Evolutionary conservation across 2,888 invertebrate genomes (phyloP), one percentile per base, ranked within the genome.

Genomic region (Hirudinaria manillensis): DNA sequence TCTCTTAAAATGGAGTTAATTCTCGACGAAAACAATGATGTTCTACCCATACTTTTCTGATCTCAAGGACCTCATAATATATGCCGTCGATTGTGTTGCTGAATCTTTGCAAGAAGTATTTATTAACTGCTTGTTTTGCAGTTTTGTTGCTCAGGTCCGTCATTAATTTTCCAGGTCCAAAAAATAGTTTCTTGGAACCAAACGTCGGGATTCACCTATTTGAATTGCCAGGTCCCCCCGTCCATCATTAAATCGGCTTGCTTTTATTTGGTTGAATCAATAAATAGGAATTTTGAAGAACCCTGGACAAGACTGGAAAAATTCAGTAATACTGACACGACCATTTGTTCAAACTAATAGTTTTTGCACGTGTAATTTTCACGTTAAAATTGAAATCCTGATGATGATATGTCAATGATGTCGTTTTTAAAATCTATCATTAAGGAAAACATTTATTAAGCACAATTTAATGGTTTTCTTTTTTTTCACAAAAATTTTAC

Each of bases 41-140:
- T 86, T 85, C 79, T 85, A 85, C 78, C 86, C 86, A 21, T 82
- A 82, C 3, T 83, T 82, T 53, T 81, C 82, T n/a, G 85, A 84
- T 75, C 81, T 85, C 51, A 83, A 84, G 76, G 84, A 85, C 51
- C 82, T 83, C 0, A 81, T 84, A 1, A 76, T 84, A 72, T 83
- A 81, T 78, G 84, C 85, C n/a, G 82, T 84, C 24, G 80, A 81
- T 13, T 81, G 83, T 77, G 82, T 86, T 74, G 82, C 82, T 75
- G 81, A 83, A 77, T 81, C 84, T 4, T 81, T 86, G 80, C 85
- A 85, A 78, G 71, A 73, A 53, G 80, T 80, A 34, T 13, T 81
- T 72, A n/a, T n/a, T 7, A 70, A 13, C 21, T 61, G 3, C 29
- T 68, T 6, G 13, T 1, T 36, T 68, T 68, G 2, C 29, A 68